Base-by-base conservation (phyloP, 1,140 invertebrate species). In the Heliothis virescens region DNA sequence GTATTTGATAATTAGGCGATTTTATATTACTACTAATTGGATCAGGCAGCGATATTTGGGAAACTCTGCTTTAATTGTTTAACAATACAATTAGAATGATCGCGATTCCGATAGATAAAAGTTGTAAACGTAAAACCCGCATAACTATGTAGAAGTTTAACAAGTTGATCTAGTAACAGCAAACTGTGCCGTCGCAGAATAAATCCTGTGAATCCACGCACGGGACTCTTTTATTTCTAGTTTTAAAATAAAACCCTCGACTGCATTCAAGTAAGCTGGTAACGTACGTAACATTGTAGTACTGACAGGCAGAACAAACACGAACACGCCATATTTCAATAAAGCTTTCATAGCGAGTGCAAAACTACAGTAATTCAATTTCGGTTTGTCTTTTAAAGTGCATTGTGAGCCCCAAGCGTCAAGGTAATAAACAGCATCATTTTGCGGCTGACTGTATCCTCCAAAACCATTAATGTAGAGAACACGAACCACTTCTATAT, bases 241-340 rank as follows among this genome's bases (percentile, higher is more conserved):
- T 11, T 72, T 72, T 34, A 72, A 72, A 72, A 72, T 72, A 72
- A 67, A 72, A 41, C 69, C 69, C 15, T 53, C 21, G 26, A 16
- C 50, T 41, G 26, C 52, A 72, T 65, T 48, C 69, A 72, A 72
- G 52, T 72, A 57, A 55, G 52, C 69, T 16, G 69, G 69, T 57
- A 55, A 72, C 69, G 69, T 72, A 53, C 69, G 52, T 72, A 57
- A 72, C 69, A 72, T 57, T 55, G 21, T 72, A 72, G 57, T 72
- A 72, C 69, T 72, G 69, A 72, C 69, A 72, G 53, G 69, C 69
- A 72, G 69, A 72, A 72, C 69, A 57, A 72, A 72, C 69, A 57
- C 69, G 52, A 72, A 72, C 69, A 57, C 69, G 69, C 69, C 52
- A 72, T 57, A 72, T 72, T 72, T 72, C 52, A 55, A 57, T 72